Conservation (phyloP, 2,888 invertebrate genomes). For the Melieria crassipennis region DNA sequence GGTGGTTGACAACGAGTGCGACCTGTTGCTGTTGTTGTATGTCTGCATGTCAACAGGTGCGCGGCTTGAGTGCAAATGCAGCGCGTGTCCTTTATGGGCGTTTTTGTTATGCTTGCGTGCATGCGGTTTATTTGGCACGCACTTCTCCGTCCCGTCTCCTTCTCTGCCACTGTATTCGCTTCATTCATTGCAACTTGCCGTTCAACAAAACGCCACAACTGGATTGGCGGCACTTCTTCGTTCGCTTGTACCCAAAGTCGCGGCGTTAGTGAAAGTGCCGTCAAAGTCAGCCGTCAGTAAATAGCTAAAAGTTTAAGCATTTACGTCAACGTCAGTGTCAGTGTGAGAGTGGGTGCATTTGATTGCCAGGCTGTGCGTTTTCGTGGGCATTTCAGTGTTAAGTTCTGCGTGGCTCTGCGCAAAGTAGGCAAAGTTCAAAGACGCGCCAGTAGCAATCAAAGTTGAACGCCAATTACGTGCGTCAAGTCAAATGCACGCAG, state of each 20-base stretch:
- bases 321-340: not conserved
- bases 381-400: too few relatives aligned
- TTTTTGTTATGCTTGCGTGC: conserved; percentile 33
- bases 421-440: too few relatives aligned
- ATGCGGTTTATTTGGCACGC: conserved; percentile 10
- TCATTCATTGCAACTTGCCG: too few relatives aligned
- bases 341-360: not conserved
- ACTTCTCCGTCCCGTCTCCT: too few relatives aligned
- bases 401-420: too few relatives aligned
- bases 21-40: not conserved
- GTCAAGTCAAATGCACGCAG: too few relatives aligned
- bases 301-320: not conserved
- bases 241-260: not conserved
- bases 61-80: not conserved
- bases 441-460: too few relatives aligned
- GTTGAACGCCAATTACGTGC: too few relatives aligned
- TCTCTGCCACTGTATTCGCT: too few relatives aligned
- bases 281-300: conserved; percentile 1
- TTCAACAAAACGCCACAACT: too few relatives aligned
- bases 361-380: not conserved
- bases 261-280: conserved; percentile 4
- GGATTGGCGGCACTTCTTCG: not conserved
- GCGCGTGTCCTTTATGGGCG: conserved; percentile 32
- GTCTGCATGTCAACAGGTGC: not conserved
- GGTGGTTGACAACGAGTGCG: not conserved